Base-by-base conservation (phyloP, 2,113 vertebrate species). In the Alexandromys fortis region DNA sequence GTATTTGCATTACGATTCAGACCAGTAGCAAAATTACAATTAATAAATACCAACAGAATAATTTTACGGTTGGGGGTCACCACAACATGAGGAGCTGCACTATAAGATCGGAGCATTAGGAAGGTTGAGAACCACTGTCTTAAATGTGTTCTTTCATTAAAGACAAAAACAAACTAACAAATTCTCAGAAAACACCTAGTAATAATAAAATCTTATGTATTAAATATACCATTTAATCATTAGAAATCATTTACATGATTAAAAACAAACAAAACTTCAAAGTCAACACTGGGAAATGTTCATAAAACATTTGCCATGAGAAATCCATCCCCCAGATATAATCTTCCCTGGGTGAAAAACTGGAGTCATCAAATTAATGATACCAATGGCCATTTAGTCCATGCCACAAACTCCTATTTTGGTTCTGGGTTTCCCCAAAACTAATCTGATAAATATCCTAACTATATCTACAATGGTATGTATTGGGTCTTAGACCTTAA, bases 341-440 rank as follows among this genome's bases (percentile, higher is more conserved):
- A 22, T 47, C 12, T n/a, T 8, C 35, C 10, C 55, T 5, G 14
- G 1, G 38, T 10, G 8, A 75, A 22, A 42, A 21, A 67, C 73
- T 47, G 7, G 30, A 83, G 42, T 19, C 3, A 63, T 91, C 6
- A 79, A 49, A 90, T 14, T 75, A 92, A 85, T 55, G 49, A 96
- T 45, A 58, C 10, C 38, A 89, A 82, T n/a, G 91, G 17, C 26
- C 26, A 90, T 88, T 94, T 87, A 83, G 81, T 86, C 72, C 52
- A 28, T 78, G 17, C 21, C 92, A 61, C 49, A n/a, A 49, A 76
- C 6, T 92, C 83, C 94, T 95, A 21, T 65, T 95, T 89, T 65
- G 3, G 28, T 81, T 70, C 33, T 52, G n/a, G 68, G 42, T 17
- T 91, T 96, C 28, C 19, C 21, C 91, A 94, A 82, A 33, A 87